Conservation (phyloP, 2,797 vertebrate genomes). For the Antennarius maculatus region DNA sequence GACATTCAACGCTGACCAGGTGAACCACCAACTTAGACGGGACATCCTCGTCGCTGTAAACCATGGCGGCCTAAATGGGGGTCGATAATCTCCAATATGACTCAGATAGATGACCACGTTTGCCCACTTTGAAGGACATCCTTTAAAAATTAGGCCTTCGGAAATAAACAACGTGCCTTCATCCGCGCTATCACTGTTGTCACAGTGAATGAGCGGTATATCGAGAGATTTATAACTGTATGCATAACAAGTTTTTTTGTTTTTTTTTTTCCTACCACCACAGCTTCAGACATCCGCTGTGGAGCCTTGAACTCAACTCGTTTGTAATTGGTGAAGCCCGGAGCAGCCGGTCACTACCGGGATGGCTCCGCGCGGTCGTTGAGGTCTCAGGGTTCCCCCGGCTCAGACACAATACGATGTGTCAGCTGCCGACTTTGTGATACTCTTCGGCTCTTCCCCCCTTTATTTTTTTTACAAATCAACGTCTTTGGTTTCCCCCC, state of each 20-base stretch:
- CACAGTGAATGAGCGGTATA: constrained; percentile 54
- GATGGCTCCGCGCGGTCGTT: constrained; percentile 68
- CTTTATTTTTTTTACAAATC: constrained; percentile 20
- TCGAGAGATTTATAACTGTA: constrained; percentile 20
- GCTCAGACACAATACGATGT: constrained; percentile 75
- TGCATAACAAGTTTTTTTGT: constrained; percentile 54
- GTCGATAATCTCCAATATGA: constrained; percentile 69
- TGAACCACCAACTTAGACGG: constrained; percentile 78
- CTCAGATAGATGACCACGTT: constrained; percentile 55
- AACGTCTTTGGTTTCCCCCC: constrained; percentile 41
- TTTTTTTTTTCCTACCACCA: constrained; percentile 3
- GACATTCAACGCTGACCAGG: constrained; percentile 66
- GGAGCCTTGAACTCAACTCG: constrained; percentile 53
- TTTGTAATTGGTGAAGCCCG: constrained; percentile 64
- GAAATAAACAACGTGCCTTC: constrained; percentile 62
- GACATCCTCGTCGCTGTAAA: constrained; percentile 69
- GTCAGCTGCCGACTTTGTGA: constrained; percentile 70
- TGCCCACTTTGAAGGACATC: constrained; percentile 62
- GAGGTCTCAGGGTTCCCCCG: constrained; percentile 72
- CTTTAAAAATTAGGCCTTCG: constrained; percentile 54
- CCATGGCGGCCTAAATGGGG: constrained; percentile 74
- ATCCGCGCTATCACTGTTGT: constrained; percentile 59
- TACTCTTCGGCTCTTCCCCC: constrained; percentile 32
- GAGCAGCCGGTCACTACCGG: constrained; percentile 73
- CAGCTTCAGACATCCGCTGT: constrained; percentile 37